Conservation (phyloP, 2,797 vertebrate species). For the Premnoplex brunnescens region DNA sequence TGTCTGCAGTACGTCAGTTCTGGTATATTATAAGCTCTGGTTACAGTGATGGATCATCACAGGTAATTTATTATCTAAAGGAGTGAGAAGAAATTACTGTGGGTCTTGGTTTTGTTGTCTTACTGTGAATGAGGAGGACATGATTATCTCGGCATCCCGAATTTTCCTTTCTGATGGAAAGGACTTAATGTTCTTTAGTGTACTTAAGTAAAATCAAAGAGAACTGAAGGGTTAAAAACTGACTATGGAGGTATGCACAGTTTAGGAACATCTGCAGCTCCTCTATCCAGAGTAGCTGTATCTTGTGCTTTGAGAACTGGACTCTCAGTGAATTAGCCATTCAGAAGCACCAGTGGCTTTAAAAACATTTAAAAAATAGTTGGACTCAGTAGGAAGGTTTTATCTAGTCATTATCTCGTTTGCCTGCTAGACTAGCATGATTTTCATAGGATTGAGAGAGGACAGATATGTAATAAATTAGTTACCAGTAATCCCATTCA, state of each 20-base stretch:
- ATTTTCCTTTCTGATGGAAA: not conserved
- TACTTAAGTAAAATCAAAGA: not conserved
- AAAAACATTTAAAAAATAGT: not conserved
- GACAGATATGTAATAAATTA: not conserved
- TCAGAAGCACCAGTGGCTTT: not conserved
- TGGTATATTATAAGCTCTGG: not conserved
- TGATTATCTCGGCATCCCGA: not conserved
- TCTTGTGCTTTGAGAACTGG: not conserved
- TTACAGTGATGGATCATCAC: not conserved
- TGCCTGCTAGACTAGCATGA: not conserved
- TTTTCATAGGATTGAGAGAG: not conserved
- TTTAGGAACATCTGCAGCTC: not conserved
- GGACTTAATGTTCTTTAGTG: not conserved
- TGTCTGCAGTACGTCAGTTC: not conserved
- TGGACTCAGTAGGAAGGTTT: not conserved
- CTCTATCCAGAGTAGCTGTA: not conserved
- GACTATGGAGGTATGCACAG: accelerated
- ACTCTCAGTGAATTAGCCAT: not conserved
- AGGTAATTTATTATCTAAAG: not conserved
- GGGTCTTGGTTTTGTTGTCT: not conserved
- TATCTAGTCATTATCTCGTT: not conserved
- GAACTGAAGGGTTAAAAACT: not conserved
- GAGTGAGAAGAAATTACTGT: not conserved
- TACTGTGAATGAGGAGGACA: not conserved
- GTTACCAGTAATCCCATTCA: not conserved